Evolutionary conservation across 2,888 invertebrate genomes (phyloP).

Genomic region (Lamproptera curius): DNA sequence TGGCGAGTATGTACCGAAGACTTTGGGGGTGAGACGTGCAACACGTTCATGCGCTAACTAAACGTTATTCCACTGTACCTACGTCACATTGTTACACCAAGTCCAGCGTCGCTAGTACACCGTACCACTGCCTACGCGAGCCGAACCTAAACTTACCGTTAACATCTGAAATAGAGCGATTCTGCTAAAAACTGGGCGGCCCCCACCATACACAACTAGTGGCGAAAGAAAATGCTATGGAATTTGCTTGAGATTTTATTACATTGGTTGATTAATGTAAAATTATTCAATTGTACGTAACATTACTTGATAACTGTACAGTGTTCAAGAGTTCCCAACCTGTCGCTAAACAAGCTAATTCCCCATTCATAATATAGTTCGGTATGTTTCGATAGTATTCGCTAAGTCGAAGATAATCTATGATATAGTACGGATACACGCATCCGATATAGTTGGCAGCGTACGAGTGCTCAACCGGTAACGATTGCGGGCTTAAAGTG

Average conservation of each 20-base stretch:
- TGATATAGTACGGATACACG: conserved; percentile 17
- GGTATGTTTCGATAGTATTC: conserved; percentile 31
- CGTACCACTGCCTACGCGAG: conserved; percentile 48
- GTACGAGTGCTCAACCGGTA: conserved; percentile 37
- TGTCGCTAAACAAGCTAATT: conserved; percentile 24
- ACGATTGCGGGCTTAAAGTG: conserved; percentile 55
- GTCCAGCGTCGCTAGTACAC: conserved; percentile 48
- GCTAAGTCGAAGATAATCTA: conserved; percentile 21
- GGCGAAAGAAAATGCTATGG: conserved; percentile 68
- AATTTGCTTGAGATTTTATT: conserved; percentile 57
- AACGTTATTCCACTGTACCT: conserved; percentile 31
- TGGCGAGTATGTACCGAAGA: conserved; percentile 35
- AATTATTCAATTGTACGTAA: conserved; percentile 50
- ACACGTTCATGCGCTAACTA: conserved; percentile 35
- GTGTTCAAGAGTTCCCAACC: conserved; percentile 28
- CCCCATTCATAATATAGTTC: conserved; percentile 67
- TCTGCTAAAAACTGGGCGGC: conserved; percentile 61
- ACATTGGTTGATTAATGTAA: conserved; percentile 60
- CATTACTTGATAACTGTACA: conserved; percentile 60
- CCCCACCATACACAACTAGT: conserved; percentile 61
- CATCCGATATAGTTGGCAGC: conserved; percentile 22
- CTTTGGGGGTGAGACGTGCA: conserved; percentile 35
- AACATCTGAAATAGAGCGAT: conserved; percentile 77
- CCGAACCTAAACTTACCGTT: conserved; percentile 75
- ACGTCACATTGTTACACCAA: conserved; percentile 25